Conservation (phyloP, 2,113 vertebrate species). For the Catharus bicknelli region DNA sequence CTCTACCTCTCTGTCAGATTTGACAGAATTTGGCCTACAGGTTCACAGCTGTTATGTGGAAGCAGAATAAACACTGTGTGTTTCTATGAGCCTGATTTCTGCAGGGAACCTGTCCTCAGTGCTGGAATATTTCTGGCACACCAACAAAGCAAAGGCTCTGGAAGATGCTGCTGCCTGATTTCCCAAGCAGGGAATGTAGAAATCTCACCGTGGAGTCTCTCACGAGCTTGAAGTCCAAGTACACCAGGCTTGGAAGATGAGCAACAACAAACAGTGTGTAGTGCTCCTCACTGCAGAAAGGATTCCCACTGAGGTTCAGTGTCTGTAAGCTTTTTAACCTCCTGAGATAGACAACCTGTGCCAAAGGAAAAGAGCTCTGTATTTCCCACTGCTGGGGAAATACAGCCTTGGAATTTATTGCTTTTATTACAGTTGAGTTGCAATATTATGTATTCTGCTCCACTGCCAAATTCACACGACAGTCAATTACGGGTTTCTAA, state of each 20-base stretch:
- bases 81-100: slow-evolving; percentile 33
- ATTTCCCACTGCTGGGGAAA: background rate
- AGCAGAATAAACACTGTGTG: slow-evolving; percentile 24
- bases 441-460: background rate
- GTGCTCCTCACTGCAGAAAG: slow-evolving; percentile 69
- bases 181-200: background rate
- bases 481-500: background rate
- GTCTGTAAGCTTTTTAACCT: slow-evolving; percentile 78
- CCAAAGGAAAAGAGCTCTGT: background rate
- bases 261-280: slow-evolving; percentile 80
- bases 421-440: background rate
- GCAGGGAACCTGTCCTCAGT: slow-evolving; percentile 15
- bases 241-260: slow-evolving; percentile 82
- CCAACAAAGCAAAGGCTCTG: background rate
- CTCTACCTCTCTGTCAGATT: slow-evolving; percentile 38
- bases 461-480: background rate
- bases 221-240: slow-evolving; percentile 83
- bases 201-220: slow-evolving; percentile 76
- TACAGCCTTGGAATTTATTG: background rate
- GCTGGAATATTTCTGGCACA: background rate
- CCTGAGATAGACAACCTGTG: slow-evolving; percentile 85
- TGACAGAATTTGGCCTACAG: slow-evolving; percentile 59
- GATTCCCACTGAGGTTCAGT: slow-evolving; percentile 84
- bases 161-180: background rate
- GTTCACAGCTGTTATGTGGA: slow-evolving; percentile 51